phyloP scores from a whole-genome alignment of 2,113 vertebrate genomes.

The Channa maculata region DNA sequence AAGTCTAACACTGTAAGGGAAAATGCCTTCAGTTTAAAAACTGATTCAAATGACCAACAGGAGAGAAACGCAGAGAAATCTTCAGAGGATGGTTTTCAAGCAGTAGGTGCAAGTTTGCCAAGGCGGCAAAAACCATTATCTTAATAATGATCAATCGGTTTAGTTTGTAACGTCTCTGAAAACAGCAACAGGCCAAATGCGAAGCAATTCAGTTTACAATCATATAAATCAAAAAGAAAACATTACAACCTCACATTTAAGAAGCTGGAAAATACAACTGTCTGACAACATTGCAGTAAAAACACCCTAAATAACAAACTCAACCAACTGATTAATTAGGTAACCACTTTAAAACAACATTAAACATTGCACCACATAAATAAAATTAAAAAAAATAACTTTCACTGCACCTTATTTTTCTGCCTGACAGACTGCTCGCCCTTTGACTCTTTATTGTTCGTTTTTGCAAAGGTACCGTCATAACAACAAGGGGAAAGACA shows the following conservation, averaged over 20 bases:
- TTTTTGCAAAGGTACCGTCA: constrained; percentile 6
- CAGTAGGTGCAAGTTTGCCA: not conserved
- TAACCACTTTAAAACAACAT: not conserved
- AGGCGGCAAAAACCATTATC: not conserved
- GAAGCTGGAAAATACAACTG: not conserved
- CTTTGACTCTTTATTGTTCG: constrained; percentile 2
- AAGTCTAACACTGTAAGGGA: constrained; percentile 5
- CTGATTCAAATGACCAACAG: constrained; percentile 8
- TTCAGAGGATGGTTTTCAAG: not conserved
- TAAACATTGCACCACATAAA: not conserved
- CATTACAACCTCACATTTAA: not conserved
- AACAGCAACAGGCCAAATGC: not conserved
- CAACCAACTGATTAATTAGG: not conserved
- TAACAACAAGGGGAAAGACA: constrained; percentile 24
- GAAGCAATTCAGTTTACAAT: not conserved
- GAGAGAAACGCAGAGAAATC: constrained; percentile 6
- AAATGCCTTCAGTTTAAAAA: constrained; percentile 19
- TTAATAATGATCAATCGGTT: too few species aligned
- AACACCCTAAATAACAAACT: not conserved
- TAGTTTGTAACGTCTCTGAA: too few species aligned
- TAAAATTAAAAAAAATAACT: not conserved
- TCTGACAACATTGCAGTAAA: not conserved
- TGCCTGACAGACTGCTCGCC: not conserved
- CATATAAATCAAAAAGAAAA: not conserved
- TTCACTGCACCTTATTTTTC: not conserved